Evolutionary conservation across 2,797 vertebrate species (phyloP).

Genomic region (Sebastes matsubarae): DNA sequence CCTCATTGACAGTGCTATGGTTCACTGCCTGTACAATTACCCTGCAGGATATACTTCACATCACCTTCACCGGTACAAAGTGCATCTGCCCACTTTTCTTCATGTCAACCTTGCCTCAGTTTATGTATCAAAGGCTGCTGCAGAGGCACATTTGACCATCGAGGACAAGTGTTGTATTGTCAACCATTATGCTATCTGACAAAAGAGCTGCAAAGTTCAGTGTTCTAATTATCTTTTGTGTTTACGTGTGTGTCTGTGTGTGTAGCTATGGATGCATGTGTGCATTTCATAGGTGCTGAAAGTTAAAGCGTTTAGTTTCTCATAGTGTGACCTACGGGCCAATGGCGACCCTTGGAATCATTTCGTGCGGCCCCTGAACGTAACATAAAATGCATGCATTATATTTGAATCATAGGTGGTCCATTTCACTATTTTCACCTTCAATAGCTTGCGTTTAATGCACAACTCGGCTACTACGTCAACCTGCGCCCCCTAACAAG

Average conservation of each 20-base stretch:
- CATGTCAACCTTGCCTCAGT: conserved; percentile 23
- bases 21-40: conserved; percentile 67
- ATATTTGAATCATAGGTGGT: accelerated
- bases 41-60: conserved; percentile 54
- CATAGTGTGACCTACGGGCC: neutral
- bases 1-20: conserved; percentile 68
- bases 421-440: neutral
- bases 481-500: neutral
- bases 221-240: neutral
- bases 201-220: neutral
- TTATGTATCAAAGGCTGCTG: conserved; percentile 49
- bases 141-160: conserved; percentile 21
- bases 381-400: neutral
- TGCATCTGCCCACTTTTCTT: conserved; percentile 54
- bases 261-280: neutral
- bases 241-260: neutral
- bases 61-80: conserved; percentile 60
- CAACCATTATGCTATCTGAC: neutral
- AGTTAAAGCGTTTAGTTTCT: conserved; percentile 14
- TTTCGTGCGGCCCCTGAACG: neutral
- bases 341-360: neutral
- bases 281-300: neutral
- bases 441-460: neutral
- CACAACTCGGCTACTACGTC: no score
- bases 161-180: conserved; percentile 2